phyloP scores from a whole-genome alignment of 1,140 invertebrate species.

The Pseudomyrmex dendroicus region DNA sequence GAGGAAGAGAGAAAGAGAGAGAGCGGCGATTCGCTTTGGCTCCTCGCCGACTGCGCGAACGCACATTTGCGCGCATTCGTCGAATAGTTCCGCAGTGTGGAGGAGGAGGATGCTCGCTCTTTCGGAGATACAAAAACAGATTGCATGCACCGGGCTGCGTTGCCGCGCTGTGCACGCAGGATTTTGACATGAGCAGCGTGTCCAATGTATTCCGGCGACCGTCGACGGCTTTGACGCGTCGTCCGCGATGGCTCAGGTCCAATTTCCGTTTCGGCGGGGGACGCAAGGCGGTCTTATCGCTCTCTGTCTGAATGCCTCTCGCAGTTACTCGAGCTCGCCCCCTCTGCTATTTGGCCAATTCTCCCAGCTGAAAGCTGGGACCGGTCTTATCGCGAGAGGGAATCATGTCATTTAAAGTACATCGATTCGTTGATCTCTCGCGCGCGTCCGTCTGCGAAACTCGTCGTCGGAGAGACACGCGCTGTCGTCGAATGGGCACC shows the following conservation, averaged over 20 bases:
- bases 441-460: not conserved
- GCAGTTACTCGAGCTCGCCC: conserved; percentile 50
- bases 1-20: not conserved
- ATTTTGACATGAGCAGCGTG: conserved; percentile 42
- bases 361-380: conserved; percentile 62
- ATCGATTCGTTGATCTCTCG: conserved; percentile 67
- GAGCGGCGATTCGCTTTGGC: conserved; percentile 21
- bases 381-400: conserved; percentile 66
- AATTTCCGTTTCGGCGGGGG: conserved; percentile 68
- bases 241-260: conserved; percentile 50
- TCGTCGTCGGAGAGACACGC: not conserved
- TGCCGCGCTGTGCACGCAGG: not conserved
- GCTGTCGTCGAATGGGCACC: not conserved
- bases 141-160: not conserved
- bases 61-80: conserved; percentile 5
- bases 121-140: conserved; percentile 28
- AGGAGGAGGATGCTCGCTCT: not conserved
- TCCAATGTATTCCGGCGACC: conserved; percentile 15
- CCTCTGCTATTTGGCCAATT: conserved; percentile 63
- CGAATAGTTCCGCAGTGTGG: not conserved
- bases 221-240: conserved; percentile 40
- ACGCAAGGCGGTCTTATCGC: conserved; percentile 69
- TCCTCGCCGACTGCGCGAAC: conserved; percentile 11
- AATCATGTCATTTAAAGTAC: conserved; percentile 75
- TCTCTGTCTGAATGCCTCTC: conserved; percentile 67